A percentile compares a stretch with the other conserved stretches of the same genome.
These are phyloP conservation scores for Ericerus pela DNA, from an alignment of 1,140 invertebrate species.

Conservation along the genomic window DNA sequence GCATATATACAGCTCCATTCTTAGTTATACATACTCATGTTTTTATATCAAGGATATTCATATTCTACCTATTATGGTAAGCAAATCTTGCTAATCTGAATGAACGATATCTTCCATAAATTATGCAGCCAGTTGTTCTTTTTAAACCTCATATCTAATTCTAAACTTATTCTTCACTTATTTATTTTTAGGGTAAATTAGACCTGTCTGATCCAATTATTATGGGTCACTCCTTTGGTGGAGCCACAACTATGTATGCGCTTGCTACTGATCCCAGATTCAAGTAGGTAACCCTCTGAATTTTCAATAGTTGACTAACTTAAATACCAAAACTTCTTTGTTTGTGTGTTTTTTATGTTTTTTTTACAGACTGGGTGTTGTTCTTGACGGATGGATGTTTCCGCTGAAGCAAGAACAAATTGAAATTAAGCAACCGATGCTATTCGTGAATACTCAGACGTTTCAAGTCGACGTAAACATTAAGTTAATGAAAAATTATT, in stretches of 20 bases:
- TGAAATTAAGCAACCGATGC: slow-evolving; percentile 37
- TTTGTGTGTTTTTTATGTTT: slow-evolving; percentile 2
- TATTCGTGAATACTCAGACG: slow-evolving; percentile 49
- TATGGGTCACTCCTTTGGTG: slow-evolving; percentile 55
- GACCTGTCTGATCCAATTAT: slow-evolving; percentile 36
- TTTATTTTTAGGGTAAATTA: slow-evolving; percentile 36
- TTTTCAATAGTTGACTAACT: background rate
- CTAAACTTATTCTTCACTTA: too few relatives aligned
- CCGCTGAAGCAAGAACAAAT: slow-evolving; percentile 41
- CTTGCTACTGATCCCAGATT: slow-evolving; percentile 38
- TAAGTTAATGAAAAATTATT: slow-evolving; percentile 32
- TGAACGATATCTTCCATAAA: too few relatives aligned
- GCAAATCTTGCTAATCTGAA: too few relatives aligned
- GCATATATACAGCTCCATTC: too few relatives aligned
- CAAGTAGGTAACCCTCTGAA: slow-evolving; percentile 31
- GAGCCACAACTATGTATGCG: slow-evolving; percentile 40
- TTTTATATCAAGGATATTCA: too few relatives aligned
- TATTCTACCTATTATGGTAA: too few relatives aligned
- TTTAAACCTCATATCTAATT: too few relatives aligned
- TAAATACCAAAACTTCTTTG: background rate
- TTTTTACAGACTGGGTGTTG: slow-evolving; percentile 36
- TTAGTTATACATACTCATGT: too few relatives aligned
- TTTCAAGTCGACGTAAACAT: slow-evolving; percentile 47
- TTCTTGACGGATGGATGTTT: slow-evolving; percentile 54
- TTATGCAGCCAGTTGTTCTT: too few relatives aligned